phyloP scores from a whole-genome alignment of 2,888 invertebrate species.

The Hirtodrosophila histrioides region DNA sequence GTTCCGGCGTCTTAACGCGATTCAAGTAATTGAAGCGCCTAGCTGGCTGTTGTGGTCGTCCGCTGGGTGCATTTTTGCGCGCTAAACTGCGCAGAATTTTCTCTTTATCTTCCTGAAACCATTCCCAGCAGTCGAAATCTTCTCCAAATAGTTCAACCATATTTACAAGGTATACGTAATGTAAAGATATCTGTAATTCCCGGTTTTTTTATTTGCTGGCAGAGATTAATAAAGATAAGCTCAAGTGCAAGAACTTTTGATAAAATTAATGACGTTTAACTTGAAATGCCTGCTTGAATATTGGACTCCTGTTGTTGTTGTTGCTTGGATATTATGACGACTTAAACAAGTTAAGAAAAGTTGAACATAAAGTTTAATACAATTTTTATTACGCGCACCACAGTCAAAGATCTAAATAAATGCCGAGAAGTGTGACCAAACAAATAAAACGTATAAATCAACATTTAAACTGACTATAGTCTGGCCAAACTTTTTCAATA shows the following conservation, averaged over 20 bases:
- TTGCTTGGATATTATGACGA: neutral
- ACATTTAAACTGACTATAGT: neutral
- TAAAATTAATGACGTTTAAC: no score
- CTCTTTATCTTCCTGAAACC: slow-evolving; percentile 35
- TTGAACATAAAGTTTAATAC: neutral
- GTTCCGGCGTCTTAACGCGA: neutral
- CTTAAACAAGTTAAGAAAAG: neutral
- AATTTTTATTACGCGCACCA: slow-evolving; percentile 13
- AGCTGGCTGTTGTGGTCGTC: neutral
- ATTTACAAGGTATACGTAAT: neutral
- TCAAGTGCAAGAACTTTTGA: no score
- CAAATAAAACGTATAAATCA: neutral
- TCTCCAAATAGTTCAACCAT: slow-evolving; percentile 33
- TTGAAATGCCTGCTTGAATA: neutral
- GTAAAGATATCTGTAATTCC: slow-evolving; percentile 3
- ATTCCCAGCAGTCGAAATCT: slow-evolving; percentile 43
- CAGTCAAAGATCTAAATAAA: neutral
- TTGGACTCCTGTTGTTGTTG: neutral
- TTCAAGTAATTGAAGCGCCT: slow-evolving; percentile 1
- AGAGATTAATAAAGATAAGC: no score
- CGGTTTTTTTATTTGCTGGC: no score
- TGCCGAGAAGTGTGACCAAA: slow-evolving; percentile 7
- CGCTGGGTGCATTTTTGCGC: slow-evolving; percentile 14
- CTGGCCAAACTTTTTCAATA: neutral
- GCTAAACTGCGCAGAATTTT: slow-evolving; percentile 17